Conservation (phyloP, 2,888 invertebrate genomes). For the Amorpha juglandis region DNA sequence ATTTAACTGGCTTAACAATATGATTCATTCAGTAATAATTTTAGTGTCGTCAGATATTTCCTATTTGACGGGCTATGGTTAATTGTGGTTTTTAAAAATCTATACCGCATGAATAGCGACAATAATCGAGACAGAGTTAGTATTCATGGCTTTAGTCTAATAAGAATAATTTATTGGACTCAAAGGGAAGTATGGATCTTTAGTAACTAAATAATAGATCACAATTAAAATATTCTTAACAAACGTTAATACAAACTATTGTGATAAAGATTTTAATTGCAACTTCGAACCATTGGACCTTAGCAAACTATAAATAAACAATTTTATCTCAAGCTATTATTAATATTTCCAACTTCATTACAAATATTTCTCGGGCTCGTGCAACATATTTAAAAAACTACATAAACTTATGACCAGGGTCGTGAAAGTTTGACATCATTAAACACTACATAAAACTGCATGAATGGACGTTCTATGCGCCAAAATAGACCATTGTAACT, state of each 20-base stretch:
- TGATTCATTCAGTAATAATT: slow-evolving; percentile 31
- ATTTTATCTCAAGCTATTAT: slow-evolving; percentile 1
- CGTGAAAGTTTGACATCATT: slow-evolving; percentile 20
- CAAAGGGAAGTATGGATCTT: not conserved
- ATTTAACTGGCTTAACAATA: slow-evolving; percentile 30
- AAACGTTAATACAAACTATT: not conserved
- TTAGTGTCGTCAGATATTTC: slow-evolving; percentile 30
- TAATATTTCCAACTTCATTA: slow-evolving; percentile 2
- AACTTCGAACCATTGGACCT: too few relatives aligned
- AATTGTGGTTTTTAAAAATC: not conserved
- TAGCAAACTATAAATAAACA: too few relatives aligned
- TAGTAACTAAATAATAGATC: not conserved
- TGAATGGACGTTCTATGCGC: slow-evolving; percentile 46
- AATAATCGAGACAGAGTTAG: not conserved
- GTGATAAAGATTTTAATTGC: too few relatives aligned
- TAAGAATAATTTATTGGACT: not conserved
- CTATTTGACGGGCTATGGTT: not conserved
- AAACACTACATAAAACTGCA: slow-evolving; percentile 12
- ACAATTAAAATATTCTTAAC: not conserved
- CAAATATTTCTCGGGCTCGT: not conserved
- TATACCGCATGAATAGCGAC: not conserved
- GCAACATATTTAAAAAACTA: not conserved
- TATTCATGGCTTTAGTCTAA: not conserved
- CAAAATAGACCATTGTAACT: slow-evolving; percentile 58
- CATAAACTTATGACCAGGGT: slow-evolving; percentile 11